Base-by-base conservation (phyloP, 2,888 invertebrate genomes). In the Caenorhabditis auriculariae region DNA sequence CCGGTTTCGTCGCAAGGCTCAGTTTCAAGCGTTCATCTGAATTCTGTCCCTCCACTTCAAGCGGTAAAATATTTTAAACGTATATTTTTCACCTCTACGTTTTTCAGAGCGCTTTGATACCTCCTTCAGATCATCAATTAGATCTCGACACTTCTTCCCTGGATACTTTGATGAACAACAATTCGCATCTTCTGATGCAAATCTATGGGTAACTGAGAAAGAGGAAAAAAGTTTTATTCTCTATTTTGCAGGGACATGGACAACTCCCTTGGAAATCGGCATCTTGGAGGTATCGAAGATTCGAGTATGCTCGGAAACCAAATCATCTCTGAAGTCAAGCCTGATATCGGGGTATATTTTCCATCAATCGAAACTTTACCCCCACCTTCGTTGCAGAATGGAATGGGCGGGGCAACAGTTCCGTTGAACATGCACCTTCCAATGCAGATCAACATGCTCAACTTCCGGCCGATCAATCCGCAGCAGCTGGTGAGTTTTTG, bases 141-240 rank as follows among this genome's bases (percentile, higher is more conserved):
- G 74, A 74, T 37, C 51, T 74, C 45, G 74, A 74, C 42, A 66
- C 70, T 0, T 64, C 65, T 19, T 68, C 70, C 4, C 52, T 74
- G 28, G 72, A 72, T 44, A 60, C 69, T 0, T 57, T 74, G 47
- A 67, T 74, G 44, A 64, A 66, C 21, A 61, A 54, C 47, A 69
- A 68, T 41, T 59, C 68, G 15, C 67, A 66, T 32, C 44, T 73
- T 23, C 50, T 73, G 21, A 66, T 71, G 47, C 71, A 71, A 32
- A 38, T 73, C 9, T 73, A 71, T 47, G 64, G 67, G 63, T 67
- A 26, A 57, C 62, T 48, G 19, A 6, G 9, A n/a, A n/a, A n/a
- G n/a, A n/a, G n/a, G n/a, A n/a, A n/a, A n/a, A n/a, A n/a, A n/a
- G n/a, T n/a, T n/a, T n/a, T n/a, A n/a, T n/a, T n/a, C n/a, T n/a